Evolutionary conservation across 2,113 vertebrate genomes (phyloP).

Genomic region (Oreamnos americanus): DNA sequence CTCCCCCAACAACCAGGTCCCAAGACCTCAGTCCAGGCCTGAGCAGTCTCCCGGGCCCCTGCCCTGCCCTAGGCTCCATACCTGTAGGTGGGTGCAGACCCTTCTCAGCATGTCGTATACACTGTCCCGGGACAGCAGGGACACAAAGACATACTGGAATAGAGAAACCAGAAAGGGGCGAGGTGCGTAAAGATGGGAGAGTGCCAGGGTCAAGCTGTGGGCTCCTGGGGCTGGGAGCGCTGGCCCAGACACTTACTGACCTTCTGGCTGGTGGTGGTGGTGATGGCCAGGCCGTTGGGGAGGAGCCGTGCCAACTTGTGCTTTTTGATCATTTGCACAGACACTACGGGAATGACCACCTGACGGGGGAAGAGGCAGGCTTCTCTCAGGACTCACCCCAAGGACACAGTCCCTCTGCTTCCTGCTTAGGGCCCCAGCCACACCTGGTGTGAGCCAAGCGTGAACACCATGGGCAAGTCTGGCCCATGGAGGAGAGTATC

Average conservation of each 20-base stretch:
- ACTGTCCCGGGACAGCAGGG: slow-evolving; percentile 94
- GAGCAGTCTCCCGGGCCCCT: background rate
- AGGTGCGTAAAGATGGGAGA: background rate
- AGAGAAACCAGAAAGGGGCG: background rate
- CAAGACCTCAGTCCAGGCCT: background rate
- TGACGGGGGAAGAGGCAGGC: slow-evolving; percentile 52
- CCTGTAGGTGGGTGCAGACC: slow-evolving; percentile 96
- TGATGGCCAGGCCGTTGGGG: slow-evolving; percentile 95
- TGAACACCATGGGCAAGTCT: background rate
- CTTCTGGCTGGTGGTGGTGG: slow-evolving; percentile 93
- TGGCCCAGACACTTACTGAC: slow-evolving; percentile 73
- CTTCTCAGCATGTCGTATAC: slow-evolving; percentile 92
- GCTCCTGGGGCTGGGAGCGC: background rate
- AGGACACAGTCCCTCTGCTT: background rate
- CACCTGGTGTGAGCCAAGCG: background rate
- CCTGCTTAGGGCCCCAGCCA: background rate
- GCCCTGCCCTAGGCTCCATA: slow-evolving; percentile 57
- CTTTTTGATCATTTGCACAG: slow-evolving; percentile 94
- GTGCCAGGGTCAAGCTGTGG: background rate
- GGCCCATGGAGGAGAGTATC: no score
- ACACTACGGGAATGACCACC: slow-evolving; percentile 93
- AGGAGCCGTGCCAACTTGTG: slow-evolving; percentile 95
- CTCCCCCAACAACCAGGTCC: background rate
- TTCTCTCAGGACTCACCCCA: background rate
- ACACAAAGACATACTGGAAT: slow-evolving; percentile 93